Base-by-base conservation (phyloP, 2,113 vertebrate genomes). In the Carlito syrichta region DNA sequence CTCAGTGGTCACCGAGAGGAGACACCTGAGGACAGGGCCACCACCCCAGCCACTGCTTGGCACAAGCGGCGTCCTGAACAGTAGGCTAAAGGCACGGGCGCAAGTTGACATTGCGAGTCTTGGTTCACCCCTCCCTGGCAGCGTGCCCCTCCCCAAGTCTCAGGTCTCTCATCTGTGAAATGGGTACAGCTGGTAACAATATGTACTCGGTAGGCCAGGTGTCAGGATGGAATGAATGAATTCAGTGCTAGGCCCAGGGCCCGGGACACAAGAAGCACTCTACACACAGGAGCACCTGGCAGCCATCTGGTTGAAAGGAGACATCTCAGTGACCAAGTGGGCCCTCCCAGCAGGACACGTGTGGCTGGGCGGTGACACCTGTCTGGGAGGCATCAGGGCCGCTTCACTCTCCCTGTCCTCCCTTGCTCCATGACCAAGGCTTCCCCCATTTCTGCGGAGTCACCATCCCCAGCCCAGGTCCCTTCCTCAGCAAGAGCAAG, bases 1-100 rank as follows among this genome's bases (percentile, higher is more conserved):
- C 74, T 79, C 66, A n/a, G 19, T 27, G 54, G 38, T 5, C 3
- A 10, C 43, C 12, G 40, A 38, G 38, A 52, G 76, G 58, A 86
- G 69, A 52, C 94, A 93, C 78, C 86, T 74, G 90, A 89, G 90
- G 94, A 87, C 25, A 90, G 94, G 62, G n/a, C 81, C 8, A 6
- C 93, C 66, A 35, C 20, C 30, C 38, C 25, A 58, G 74, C 35
- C 62, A 38, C 9, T 6, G 5, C 35, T 17, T 38, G 2, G 60
- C 40, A 90, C 56, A 38, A 12, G 19, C 43, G 58, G 77, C n/a
- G 19, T 14, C 48, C n/a, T 35, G 23, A 56, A 91, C 38, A 81
- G 25, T 10, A 10, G 13, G 19, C 14, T 30, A 17, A 90, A 66
- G 60, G 27, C 2, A 1, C 0, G 2, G 17, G 17, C 19, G 56